Conservation (phyloP, 2,888 invertebrate genomes). For the Folsomia manolachei region DNA sequence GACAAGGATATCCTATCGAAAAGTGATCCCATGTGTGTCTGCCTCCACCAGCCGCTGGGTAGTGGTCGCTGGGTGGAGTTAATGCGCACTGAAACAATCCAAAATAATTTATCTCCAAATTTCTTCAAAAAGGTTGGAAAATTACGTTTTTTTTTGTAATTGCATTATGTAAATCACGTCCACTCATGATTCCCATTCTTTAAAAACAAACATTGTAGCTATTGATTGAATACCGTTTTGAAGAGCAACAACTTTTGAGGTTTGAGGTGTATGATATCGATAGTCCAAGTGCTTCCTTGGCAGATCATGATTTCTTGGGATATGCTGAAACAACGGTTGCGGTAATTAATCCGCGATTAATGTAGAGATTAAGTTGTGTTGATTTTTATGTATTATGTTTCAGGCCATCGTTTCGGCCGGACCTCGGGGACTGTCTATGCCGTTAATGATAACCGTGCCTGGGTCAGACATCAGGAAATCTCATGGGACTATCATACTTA, state of each 20-base stretch:
- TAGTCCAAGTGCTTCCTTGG: slow-evolving; percentile 51
- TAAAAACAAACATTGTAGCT: slow-evolving; percentile 26
- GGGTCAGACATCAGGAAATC: slow-evolving; percentile 22
- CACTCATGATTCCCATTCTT: not conserved
- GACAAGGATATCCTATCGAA: slow-evolving; percentile 60
- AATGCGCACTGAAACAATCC: slow-evolving; percentile 56
- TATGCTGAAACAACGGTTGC: slow-evolving; percentile 53
- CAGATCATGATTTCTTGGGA: slow-evolving; percentile 59
- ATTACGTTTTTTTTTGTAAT: no score
- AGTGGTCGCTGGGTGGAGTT: slow-evolving; percentile 54
- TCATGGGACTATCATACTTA: slow-evolving; percentile 44
- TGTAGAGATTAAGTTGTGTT: no score
- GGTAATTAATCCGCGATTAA: no score
- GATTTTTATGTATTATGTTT: slow-evolving; percentile 30
- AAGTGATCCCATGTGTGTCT: slow-evolving; percentile 60
- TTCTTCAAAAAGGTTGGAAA: slow-evolving; percentile 59
- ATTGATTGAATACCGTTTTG: slow-evolving; percentile 58
- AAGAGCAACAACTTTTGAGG: slow-evolving; percentile 60
- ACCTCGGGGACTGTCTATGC: slow-evolving; percentile 27
- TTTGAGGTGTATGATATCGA: slow-evolving; percentile 58
- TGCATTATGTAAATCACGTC: no score
- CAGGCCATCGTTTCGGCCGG: slow-evolving; percentile 43
- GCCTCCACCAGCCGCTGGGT: slow-evolving; percentile 54
- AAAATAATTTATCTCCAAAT: slow-evolving; percentile 58
- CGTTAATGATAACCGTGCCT: slow-evolving; percentile 21